Evolutionary conservation across 92 coral and sea anemone genomes (phyloP).

Genomic region (Porites divaricata): DNA sequence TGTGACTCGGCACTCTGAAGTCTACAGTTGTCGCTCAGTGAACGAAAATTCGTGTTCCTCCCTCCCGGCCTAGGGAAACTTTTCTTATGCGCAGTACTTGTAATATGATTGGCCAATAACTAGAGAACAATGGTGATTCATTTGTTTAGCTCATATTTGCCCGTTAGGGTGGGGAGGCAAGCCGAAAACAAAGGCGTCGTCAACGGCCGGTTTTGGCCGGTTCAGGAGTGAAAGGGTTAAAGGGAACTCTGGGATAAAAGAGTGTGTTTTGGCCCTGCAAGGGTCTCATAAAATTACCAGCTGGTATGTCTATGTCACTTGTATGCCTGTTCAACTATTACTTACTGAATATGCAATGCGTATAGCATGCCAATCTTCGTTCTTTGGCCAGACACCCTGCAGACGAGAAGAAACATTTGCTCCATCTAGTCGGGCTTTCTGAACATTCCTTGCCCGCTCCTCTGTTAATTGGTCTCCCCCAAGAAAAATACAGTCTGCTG

Average conservation of each 20-base stretch:
- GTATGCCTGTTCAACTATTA: no score
- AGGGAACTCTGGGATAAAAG: no score
- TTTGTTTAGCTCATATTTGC: neutral
- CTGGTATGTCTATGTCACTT: no score
- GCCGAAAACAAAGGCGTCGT: neutral
- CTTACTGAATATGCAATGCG: conserved; percentile 68
- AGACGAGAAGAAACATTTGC: conserved; percentile 21
- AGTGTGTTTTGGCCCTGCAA: no score
- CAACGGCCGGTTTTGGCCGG: conserved; percentile 28
- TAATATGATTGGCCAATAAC: conserved; percentile 16
- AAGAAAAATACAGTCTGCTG: conserved; percentile 59
- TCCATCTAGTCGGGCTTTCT: conserved; percentile 68
- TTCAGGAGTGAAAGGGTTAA: conserved; percentile 43
- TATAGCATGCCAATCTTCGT: conserved; percentile 79
- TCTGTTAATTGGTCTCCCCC: no score
- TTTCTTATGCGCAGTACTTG: no score
- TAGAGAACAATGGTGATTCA: neutral
- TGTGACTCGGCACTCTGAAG: no score
- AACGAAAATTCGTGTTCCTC: conserved; percentile 2
- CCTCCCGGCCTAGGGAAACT: neutral
- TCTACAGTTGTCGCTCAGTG: neutral
- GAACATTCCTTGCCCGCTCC: conserved; percentile 68
- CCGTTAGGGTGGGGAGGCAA: neutral
- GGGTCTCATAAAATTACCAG: no score
- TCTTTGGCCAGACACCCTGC: conserved; percentile 62